Base-by-base conservation (phyloP, 2,797 vertebrate genomes). In the Sylvia borin region DNA sequence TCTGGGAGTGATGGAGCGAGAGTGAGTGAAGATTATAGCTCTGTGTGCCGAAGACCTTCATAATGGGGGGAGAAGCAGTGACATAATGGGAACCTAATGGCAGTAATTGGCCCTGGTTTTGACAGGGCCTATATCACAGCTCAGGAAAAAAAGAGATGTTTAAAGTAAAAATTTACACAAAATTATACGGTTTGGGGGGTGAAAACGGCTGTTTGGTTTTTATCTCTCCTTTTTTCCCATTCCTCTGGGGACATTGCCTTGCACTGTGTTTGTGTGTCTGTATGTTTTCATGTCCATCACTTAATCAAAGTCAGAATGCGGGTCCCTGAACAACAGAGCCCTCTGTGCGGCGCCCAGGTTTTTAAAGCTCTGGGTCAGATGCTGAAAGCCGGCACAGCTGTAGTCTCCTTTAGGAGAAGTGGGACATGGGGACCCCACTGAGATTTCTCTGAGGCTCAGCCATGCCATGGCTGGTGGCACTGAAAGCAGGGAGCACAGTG, bases 1-100 rank as follows among this genome's bases (percentile, higher is more conserved):
- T 98, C 97, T 97, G 97, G 97, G 97, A 98, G 97, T 98, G 99
- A 99, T 99, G 98, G 98, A 98, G 98, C 98, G 98, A 99, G 99
- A 99, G 99, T 99, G 99, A 98, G 98, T 98, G 98, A 98, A 99
- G 99, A 99, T 99, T 99, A 99, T 99, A 99, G 99, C 99, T 98
- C 98, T 98, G 98, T 94, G 97, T 97, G 98, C 98, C 88, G 96
- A 98, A 98, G 97, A 98, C 98, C 97, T 98, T 98, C 97, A 97
- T 96, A 96, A 97, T 93, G 97, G 98, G 97, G 98, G 98, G 98
- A 99, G 98, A 99, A 98, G 98, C 98, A 98, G 98, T 99, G 99
- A 99, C 99, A 99, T 99, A 99, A 99, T 99, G 99, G 98, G 98
- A 98, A 98, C 98, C 99, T 99, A 99, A 99, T 99, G 99, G 99